Percentiles rank a stretch among this genome's conserved stretches.
phyloP scores from a whole-genome alignment of 2,113 vertebrate genomes.

The Morone saxatilis region DNA sequence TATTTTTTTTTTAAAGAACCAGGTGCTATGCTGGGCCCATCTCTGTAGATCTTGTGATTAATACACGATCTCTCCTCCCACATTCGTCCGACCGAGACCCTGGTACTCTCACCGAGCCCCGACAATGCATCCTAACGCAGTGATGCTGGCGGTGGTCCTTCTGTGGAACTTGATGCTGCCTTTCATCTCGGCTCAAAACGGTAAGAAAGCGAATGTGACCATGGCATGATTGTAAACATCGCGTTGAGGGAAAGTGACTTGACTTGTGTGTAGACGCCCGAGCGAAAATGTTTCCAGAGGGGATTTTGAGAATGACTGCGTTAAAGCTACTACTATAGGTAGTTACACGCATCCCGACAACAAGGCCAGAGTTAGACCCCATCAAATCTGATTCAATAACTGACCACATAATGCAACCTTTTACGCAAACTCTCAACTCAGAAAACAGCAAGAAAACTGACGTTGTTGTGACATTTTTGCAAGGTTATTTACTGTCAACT shows the following conservation, averaged over 20 bases:
- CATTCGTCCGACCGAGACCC: constrained; percentile 71
- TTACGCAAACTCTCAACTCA: not conserved
- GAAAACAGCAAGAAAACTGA: not conserved
- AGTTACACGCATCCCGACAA: constrained; percentile 49
- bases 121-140: constrained; percentile 78
- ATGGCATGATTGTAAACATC: constrained; percentile 29
- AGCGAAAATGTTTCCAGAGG: constrained; percentile 39
- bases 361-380: constrained; percentile 48
- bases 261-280: constrained; percentile 47
- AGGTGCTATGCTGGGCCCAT: constrained; percentile 75
- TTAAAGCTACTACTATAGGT: constrained; percentile 35
- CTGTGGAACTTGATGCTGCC: constrained; percentile 81
- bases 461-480: not conserved
- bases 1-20: constrained; percentile 51
- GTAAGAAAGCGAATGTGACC: constrained; percentile 78
- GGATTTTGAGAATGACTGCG: constrained; percentile 45
- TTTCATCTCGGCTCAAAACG: constrained; percentile 81
- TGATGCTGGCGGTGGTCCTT: constrained; percentile 78
- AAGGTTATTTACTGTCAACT: constrained; percentile 36
- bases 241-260: constrained; percentile 57
- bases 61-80: constrained; percentile 75
- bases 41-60: constrained; percentile 74
- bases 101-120: constrained; percentile 55
- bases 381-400: not conserved
- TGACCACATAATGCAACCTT: not conserved